phyloP scores from a whole-genome alignment of 1,140 invertebrate species.

The Dolichoris vasculosae region DNA sequence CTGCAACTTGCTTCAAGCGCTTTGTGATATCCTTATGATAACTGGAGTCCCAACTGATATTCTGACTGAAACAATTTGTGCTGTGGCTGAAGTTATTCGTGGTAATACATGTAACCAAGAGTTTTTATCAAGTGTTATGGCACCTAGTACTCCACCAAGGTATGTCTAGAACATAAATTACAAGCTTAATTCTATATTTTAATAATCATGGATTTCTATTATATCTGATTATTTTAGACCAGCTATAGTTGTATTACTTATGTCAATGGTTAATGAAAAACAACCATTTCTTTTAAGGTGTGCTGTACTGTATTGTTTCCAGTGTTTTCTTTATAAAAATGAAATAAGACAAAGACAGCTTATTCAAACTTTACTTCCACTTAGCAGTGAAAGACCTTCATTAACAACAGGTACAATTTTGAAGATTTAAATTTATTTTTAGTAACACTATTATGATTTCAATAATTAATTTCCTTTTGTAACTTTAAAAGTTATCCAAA shows the following conservation, averaged over 20 bases:
- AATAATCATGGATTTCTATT: not conserved
- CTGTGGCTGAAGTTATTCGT: slow-evolving; percentile 95
- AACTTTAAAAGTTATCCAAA: too few relatives aligned
- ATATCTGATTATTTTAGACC: slow-evolving; percentile 76
- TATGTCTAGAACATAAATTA: slow-evolving; percentile 57
- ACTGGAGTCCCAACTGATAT: slow-evolving; percentile 97
- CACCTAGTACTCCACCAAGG: slow-evolving; percentile 93
- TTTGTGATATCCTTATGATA: slow-evolving; percentile 95
- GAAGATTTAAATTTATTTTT: slow-evolving; percentile 16
- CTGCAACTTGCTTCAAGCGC: slow-evolving; percentile 85
- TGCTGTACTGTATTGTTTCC: slow-evolving; percentile 97
- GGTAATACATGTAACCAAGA: slow-evolving; percentile 94
- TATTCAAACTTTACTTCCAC: slow-evolving; percentile 93
- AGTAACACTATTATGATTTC: too few relatives aligned
- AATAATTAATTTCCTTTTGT: too few relatives aligned
- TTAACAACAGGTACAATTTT: slow-evolving; percentile 75
- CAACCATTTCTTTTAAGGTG: slow-evolving; percentile 94
- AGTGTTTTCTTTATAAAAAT: slow-evolving; percentile 97
- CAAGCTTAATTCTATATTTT: not conserved
- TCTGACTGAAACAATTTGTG: slow-evolving; percentile 95
- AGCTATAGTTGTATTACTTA: slow-evolving; percentile 93
- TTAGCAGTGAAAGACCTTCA: slow-evolving; percentile 81
- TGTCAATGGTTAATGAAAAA: slow-evolving; percentile 99
- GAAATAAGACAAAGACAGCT: slow-evolving; percentile 90
- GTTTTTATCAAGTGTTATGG: slow-evolving; percentile 92